A percentile compares a stretch with the other conserved stretches of the same genome.
Conservation (phyloP, 2,888 invertebrate genomes). For the Xestia rhomboidea region DNA sequence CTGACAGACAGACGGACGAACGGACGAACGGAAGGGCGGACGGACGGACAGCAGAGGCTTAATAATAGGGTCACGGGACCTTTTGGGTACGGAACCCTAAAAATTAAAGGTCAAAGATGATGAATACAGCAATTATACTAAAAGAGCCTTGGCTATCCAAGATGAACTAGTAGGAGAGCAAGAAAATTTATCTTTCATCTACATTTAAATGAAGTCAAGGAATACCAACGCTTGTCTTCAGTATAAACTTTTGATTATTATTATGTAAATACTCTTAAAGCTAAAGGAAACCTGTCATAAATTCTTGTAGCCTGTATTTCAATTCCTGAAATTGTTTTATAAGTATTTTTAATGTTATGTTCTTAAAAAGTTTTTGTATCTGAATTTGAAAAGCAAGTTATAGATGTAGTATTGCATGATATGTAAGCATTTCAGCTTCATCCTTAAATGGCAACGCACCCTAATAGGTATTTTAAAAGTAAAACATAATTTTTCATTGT, state of each 20-base stretch:
- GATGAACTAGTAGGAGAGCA: constrained; percentile 10
- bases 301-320: constrained; percentile 31
- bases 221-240: constrained; percentile 30
- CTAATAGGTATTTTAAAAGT: neutral
- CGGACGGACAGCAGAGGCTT: no score
- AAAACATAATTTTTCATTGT: no score
- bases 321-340: constrained; percentile 29
- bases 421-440: neutral
- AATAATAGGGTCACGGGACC: no score
- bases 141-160: constrained; percentile 9
- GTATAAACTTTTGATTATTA: constrained; percentile 56
- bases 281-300: constrained; percentile 40
- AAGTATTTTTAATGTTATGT: neutral
- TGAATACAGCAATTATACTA: constrained; percentile 4
- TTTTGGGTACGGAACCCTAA: no score
- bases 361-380: neutral
- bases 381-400: neutral
- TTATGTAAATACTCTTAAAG: constrained; percentile 47
- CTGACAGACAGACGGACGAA: no score
- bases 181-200: constrained; percentile 51
- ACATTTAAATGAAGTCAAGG: constrained; percentile 46
- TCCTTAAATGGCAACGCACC: neutral
- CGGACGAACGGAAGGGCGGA: no score
- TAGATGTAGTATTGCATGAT: neutral
- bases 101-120: neutral